Base-by-base conservation (phyloP, 2,888 invertebrate genomes). In the Graphium colonna region DNA sequence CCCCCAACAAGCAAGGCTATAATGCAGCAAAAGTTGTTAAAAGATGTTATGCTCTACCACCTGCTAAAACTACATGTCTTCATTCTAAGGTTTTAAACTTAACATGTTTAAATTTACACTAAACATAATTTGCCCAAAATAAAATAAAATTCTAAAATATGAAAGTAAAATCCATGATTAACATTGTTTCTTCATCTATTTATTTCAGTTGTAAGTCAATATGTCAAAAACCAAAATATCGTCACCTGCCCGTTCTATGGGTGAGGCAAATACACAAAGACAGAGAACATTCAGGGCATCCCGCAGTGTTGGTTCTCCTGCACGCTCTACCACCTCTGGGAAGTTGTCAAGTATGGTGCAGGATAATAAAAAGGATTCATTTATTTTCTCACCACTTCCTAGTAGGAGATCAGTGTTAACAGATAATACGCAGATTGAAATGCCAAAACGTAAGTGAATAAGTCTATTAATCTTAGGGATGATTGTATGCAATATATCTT, bases 371-470 rank as follows among this genome's bases (percentile, higher is more conserved):
- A 64, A 68, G 59, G 68, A 75, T 1, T 73, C 77, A 0, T 77
- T 79, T 61, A 60, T 60, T n/a, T 18, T 79, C 1, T 83, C 86
- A 3, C 83, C 84, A 0, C 42, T 82, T 44, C 65, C 55, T 3
- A 71, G 61, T 21, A 68, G 77, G 43, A 62, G 58, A 36, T 87
- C 86, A 36, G 67, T 88, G 3, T 54, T 88, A 28, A 68, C 73
- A 36, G 86, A 88, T 59, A 72, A 77, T 42, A 87, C 86, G 17
- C 69, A 82, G 36, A 79, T 88, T 60, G 79, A 77, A 15, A 75
- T 73, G 42, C 86, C 86, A 0, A 69, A 65, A 60, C 72, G 88
- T 88, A 58, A 84, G 87, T 82, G 58, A 2, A n/a, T 38, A 21
- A 16, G 13, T n/a, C n/a, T n/a, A n/a, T n/a, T n/a, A n/a, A n/a